These are phyloP conservation scores for Dryobotodes eremita DNA, from an alignment of 2,888 invertebrate genomes.

Conservation along the genomic window DNA sequence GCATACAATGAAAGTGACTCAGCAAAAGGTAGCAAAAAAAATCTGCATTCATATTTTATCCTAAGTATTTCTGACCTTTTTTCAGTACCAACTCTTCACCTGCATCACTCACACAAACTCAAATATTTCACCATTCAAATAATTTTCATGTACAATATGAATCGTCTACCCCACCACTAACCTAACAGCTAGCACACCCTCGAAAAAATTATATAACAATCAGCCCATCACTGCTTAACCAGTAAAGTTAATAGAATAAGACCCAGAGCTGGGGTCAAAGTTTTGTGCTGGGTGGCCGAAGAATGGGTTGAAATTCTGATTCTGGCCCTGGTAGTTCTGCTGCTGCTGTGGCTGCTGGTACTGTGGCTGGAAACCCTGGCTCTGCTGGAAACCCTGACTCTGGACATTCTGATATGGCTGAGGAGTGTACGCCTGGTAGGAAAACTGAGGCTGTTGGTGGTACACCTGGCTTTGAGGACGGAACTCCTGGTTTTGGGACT, in stretches of 20 bases:
- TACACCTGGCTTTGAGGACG: constrained; percentile 83
- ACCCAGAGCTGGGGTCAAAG: constrained; percentile 93
- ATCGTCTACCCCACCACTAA: constrained; percentile 46
- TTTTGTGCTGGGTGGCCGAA: constrained; percentile 93
- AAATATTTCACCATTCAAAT: background rate
- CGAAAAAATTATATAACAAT: constrained; percentile 27
- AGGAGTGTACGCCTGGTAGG: constrained; percentile 83
- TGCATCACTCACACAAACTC: background rate
- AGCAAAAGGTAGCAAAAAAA: background rate
- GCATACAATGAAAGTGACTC: background rate
- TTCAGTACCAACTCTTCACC: too few relatives aligned
- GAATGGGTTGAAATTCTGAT: constrained; percentile 88
- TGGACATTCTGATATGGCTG: constrained; percentile 71
- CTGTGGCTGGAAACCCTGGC: constrained; percentile 74
- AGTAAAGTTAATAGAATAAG: constrained; percentile 94
- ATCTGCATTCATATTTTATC: background rate
- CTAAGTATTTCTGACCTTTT: background rate
- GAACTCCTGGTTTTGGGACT: constrained; percentile 75
- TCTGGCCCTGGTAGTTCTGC: constrained; percentile 81
- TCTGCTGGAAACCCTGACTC: constrained; percentile 71
- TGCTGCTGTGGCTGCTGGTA: constrained; percentile 71
- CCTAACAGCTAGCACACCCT: constrained; percentile 40
- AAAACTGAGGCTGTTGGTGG: constrained; percentile 86
- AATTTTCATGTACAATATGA: background rate
- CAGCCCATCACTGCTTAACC: constrained; percentile 80